Base-by-base conservation (phyloP, 2,888 invertebrate species). In the Apamea anceps region DNA sequence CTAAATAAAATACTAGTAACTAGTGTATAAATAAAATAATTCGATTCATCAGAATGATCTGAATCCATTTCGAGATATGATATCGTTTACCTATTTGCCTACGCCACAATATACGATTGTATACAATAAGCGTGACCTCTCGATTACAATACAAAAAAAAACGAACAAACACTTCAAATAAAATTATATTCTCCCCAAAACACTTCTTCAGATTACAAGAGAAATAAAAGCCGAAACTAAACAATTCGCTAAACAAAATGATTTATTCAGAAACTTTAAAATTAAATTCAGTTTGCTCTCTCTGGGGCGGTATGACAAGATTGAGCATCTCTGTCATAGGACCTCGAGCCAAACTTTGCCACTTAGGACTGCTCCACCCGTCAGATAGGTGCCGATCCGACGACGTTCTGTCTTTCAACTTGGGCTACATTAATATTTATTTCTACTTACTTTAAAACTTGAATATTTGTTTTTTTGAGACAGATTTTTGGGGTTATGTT, bases 371-470 rank as follows among this genome's bases (percentile, higher is more conserved):
- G 82, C 84, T 87, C 81, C 82, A 79, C 87, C 85, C 87, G 77
- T 85, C 86, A 88, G 87, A 87, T 89, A 90, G 87, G 86, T 86
- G 85, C 84, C 85, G 85, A 86, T 87, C 80, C 79, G 75, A 60
- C 83, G 77, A 81, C 75, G 75, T 57, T 57, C 88, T 87, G 74
- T 78, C 82, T 77, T 80, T 81, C 80, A 78, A 84, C 79, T 84
- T 88, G 77, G 77, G 51, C 68, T 75, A 87, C 91, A 91, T 92
- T 91, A 88, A 91, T 91, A 92, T 91, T 90, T 91, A 92, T 91
- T 90, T 87, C 79, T 79, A 74, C 82, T 74, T 83, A 86, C 85
- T 87, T 85, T 85, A 84, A 79, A 78, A 77, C 71, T 73, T 12
- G 8, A 37, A 57, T 65, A 63, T 82, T 76, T 82, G 54, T 48